Base-by-base conservation (phyloP, 2,888 invertebrate species). In the Andrena hattorfiana region DNA sequence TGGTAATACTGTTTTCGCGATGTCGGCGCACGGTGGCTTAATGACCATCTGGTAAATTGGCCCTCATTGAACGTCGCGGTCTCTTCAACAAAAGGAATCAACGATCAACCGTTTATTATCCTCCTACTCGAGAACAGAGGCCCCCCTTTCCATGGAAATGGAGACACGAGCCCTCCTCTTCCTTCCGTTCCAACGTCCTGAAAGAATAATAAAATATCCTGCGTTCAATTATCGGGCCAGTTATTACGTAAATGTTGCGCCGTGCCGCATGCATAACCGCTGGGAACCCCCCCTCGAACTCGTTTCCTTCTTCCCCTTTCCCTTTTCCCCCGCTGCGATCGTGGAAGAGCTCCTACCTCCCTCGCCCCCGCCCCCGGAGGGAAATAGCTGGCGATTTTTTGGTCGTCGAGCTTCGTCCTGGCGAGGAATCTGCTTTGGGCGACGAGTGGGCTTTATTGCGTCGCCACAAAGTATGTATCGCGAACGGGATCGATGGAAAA, bases 41-140 rank as follows among this genome's bases (percentile, higher is more conserved):
- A 73, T 81, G 74, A 70, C 70, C 62, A 77, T 77, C 73, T 77
- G 56, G 75, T 62, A 81, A 83, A 83, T 83, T 83, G 81, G 66
- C 48, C 26, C 70, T 49, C 49, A 66, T 73, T 70, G 49, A 73
- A 54, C 54, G 49, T 42, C 60, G 10, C 28, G 13, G 7, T 32
- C 35, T 32, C 8, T 10, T 32, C 56, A 32, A 83, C 81, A 77
- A 70, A 42, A 83, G 32, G 83, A 77, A 77, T 69, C 72, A 32
- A 69, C 60, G 71, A 81, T 60, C 54, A 77, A 51, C 51, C 69
- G 74, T 82, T 82, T 80, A 82, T 80, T 80, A 75, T 80, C 51
- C 82, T 51, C 56, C 35, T 79, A 30, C 59, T 66, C 30, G 10
- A n/a, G 26, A 42, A 49, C 16, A 28, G 56, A 10, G 8, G 4